phyloP scores from a whole-genome alignment of 2,797 vertebrate species.

The Labroides dimidiatus region DNA sequence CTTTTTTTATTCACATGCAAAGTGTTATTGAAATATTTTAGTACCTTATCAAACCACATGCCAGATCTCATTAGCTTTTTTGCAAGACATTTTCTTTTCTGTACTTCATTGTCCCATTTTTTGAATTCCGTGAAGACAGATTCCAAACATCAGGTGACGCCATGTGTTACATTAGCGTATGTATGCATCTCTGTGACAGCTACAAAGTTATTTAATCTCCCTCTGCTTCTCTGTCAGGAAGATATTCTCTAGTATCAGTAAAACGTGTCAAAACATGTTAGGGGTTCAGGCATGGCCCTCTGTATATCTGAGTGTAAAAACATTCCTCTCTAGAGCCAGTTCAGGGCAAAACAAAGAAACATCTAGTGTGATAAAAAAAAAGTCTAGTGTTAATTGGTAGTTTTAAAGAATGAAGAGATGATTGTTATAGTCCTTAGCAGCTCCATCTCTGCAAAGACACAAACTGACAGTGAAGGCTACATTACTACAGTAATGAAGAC shows the following conservation, averaged over 20 bases:
- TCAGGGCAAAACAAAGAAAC: not conserved
- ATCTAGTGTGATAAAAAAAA: not conserved
- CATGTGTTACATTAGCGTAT: not conserved
- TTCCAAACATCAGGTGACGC: not conserved
- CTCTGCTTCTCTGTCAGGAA: slow-evolving; percentile 35
- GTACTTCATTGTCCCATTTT: not conserved
- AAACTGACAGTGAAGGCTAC: not conserved
- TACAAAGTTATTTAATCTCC: slow-evolving; percentile 31
- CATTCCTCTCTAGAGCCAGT: slow-evolving; percentile 34
- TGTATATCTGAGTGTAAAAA: slow-evolving; percentile 28
- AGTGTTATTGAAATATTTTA: not conserved
- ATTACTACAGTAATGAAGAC: not conserved
- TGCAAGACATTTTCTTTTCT: not conserved
- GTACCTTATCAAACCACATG: not conserved
- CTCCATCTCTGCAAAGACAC: not conserved
- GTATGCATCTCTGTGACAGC: slow-evolving; percentile 5
- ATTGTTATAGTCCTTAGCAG: too few species aligned
- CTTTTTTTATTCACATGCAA: not conserved
- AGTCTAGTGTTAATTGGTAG: not conserved
- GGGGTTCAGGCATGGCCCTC: slow-evolving; percentile 31
- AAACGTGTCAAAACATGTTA: slow-evolving; percentile 62
- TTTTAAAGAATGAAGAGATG: too few species aligned
- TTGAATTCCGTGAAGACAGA: not conserved
- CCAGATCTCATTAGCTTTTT: not conserved
- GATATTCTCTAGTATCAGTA: slow-evolving; percentile 20